Evolutionary conservation across 2,113 vertebrate genomes (phyloP).

Genomic region (Oryzias javanicus): DNA sequence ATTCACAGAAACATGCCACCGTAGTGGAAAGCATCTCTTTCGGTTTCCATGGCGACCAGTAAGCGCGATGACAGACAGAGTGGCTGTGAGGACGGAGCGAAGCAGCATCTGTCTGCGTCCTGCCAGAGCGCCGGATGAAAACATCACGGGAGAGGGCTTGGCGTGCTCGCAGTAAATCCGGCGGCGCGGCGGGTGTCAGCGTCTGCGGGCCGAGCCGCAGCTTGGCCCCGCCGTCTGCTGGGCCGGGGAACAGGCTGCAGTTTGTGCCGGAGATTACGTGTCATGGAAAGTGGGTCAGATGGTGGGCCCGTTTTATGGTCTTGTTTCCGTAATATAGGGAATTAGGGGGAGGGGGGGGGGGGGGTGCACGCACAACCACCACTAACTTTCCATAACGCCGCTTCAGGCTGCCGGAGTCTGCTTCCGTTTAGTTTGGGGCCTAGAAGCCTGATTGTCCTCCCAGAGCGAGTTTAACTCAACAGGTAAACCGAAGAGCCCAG

Average conservation of each 20-base stretch:
- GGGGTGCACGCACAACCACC: conserved; percentile 31
- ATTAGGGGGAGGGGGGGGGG: conserved; percentile 26
- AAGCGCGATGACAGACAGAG: background rate
- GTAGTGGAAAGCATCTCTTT: background rate
- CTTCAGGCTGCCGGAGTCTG: conserved; percentile 15
- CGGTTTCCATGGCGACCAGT: background rate
- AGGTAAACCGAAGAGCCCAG: no score
- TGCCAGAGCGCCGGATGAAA: conserved; percentile 4
- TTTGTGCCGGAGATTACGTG: conserved; percentile 62
- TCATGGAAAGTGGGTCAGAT: conserved; percentile 78
- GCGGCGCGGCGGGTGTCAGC: conserved; percentile 38
- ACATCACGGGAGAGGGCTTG: conserved; percentile 4
- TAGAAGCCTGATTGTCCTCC: no score
- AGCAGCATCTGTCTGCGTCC: background rate
- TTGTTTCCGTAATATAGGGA: conserved; percentile 55
- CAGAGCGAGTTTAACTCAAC: no score
- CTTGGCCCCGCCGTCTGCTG: conserved; percentile 32
- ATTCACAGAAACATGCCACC: background rate
- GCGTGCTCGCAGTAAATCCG: conserved; percentile 19
- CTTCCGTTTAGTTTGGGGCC: conserved; percentile 2
- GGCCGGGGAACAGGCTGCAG: conserved; percentile 54
- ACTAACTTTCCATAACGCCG: conserved; percentile 48
- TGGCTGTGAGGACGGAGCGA: background rate
- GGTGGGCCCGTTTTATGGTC: conserved; percentile 63
- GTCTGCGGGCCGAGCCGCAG: conserved; percentile 35